Evolutionary conservation across 1,140 invertebrate species (phyloP).

Genomic region (Drosophila truncata): DNA sequence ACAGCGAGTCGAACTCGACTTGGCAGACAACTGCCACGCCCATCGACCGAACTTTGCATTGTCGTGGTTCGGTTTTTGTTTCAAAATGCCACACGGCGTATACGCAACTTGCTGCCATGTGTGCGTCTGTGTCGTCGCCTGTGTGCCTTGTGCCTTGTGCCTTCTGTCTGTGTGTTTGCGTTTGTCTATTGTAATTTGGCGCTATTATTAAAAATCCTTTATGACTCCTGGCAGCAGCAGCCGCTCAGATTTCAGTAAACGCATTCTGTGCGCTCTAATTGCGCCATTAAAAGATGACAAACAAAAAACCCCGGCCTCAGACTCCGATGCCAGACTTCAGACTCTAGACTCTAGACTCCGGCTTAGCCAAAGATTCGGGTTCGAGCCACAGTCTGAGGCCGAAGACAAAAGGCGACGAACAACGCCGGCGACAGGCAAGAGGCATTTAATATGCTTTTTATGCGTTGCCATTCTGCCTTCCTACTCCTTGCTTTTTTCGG

Average conservation of each 20-base stretch:
- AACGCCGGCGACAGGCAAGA: constrained; percentile 53
- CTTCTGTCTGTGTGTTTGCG: constrained; percentile 38
- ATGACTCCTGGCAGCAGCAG: constrained; percentile 61
- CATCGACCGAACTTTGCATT: constrained; percentile 67
- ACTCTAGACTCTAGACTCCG: not conserved
- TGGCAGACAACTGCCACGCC: constrained; percentile 59
- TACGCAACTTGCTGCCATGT: constrained; percentile 69
- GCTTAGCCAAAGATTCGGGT: constrained; percentile 20
- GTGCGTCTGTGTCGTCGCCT: constrained; percentile 20
- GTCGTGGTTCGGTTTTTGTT: constrained; percentile 77
- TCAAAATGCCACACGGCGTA: constrained; percentile 81
- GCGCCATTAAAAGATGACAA: constrained; percentile 83
- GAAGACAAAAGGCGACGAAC: constrained; percentile 42
- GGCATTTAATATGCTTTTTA: constrained; percentile 83
- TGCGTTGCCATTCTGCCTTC: constrained; percentile 53
- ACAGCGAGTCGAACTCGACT: constrained; percentile 52
- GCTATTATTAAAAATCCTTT: constrained; percentile 84
- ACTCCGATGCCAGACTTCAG: constrained; percentile 14
- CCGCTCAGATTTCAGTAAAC: constrained; percentile 80
- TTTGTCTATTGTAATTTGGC: constrained; percentile 79
- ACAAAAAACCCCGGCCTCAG: constrained; percentile 45
- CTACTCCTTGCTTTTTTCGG: constrained; percentile 39
- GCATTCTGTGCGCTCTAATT: constrained; percentile 81
- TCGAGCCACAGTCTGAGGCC: constrained; percentile 8
- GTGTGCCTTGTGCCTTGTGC: not conserved